Evolutionary conservation across 1,140 invertebrate genomes (phyloP).

Genomic region (Trachymyrmex cornetzi): DNA sequence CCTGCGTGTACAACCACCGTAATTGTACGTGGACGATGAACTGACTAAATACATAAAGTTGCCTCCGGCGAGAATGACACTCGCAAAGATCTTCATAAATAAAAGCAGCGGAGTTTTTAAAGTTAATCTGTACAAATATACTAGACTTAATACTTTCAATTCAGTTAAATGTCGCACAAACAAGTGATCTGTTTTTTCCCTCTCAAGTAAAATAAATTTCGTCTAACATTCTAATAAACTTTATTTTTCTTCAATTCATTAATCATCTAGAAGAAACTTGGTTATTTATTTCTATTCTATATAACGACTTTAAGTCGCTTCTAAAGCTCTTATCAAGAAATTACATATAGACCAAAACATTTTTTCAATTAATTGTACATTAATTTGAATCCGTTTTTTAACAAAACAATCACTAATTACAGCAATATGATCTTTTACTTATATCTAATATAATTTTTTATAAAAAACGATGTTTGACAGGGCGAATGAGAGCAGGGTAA

Average conservation of each 20-base stretch:
- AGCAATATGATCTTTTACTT: too few relatives aligned
- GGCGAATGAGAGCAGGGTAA: too few relatives aligned
- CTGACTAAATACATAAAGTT: background rate
- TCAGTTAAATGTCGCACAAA: background rate
- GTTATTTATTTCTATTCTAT: constrained; percentile 33
- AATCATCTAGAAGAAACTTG: background rate
- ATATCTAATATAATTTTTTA: too few relatives aligned
- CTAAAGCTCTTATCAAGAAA: background rate
- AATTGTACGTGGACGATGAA: constrained; percentile 22
- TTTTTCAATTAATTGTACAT: background rate
- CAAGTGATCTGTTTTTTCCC: constrained; percentile 1
- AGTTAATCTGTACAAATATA: background rate
- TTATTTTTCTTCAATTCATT: constrained; percentile 24
- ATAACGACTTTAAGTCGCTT: constrained; percentile 25
- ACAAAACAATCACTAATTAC: too few relatives aligned
- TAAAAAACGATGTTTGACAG: too few relatives aligned
- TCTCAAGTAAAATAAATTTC: constrained; percentile 21
- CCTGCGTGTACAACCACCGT: constrained; percentile 41
- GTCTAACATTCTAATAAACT: background rate
- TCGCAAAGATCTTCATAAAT: background rate
- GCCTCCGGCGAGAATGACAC: background rate
- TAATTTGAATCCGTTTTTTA: too few relatives aligned
- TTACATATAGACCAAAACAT: background rate
- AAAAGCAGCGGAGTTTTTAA: background rate
- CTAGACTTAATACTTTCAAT: background rate